A percentile compares a stretch with the other conserved stretches of the same genome.
phyloP scores from a whole-genome alignment of 1,140 invertebrate genomes.

The Cherax destructor region DNA sequence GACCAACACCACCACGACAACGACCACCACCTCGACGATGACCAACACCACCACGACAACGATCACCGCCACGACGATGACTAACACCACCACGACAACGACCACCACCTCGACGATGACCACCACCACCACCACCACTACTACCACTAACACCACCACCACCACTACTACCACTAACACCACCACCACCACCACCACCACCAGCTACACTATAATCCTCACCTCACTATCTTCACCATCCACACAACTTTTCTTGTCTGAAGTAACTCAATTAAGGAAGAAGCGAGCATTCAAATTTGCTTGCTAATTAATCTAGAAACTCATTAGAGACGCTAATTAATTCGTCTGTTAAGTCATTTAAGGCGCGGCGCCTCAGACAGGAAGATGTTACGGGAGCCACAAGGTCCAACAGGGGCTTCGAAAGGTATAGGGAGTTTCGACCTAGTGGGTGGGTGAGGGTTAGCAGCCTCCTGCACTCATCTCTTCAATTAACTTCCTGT shows the following conservation, averaged over 20 bases:
- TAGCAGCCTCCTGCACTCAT: not conserved
- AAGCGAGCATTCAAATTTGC: conserved; percentile 65
- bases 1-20: no score
- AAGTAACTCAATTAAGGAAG: conserved; percentile 68
- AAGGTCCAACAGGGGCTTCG: not conserved
- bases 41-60: no score
- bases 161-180: no score
- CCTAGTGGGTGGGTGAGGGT: conserved; percentile 7
- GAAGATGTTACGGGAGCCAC: not conserved
- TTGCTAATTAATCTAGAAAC: conserved; percentile 68
- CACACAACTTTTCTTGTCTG: conserved; percentile 54
- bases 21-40: no score
- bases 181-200: no score
- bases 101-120: no score
- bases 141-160: no score
- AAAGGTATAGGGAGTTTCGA: not conserved
- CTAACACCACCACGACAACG: no score
- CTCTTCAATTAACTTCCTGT: conserved; percentile 65
- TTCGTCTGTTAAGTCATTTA: conserved; percentile 68
- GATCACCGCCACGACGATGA: no score
- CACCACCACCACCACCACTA: no score
- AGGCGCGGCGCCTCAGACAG: conserved; percentile 25
- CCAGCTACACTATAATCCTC: not conserved
- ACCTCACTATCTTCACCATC: not conserved
- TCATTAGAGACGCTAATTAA: conserved; percentile 68